These are phyloP conservation scores for Protosalanx chinensis DNA, from an alignment of 2,797 vertebrate species.

Conservation along the genomic window DNA sequence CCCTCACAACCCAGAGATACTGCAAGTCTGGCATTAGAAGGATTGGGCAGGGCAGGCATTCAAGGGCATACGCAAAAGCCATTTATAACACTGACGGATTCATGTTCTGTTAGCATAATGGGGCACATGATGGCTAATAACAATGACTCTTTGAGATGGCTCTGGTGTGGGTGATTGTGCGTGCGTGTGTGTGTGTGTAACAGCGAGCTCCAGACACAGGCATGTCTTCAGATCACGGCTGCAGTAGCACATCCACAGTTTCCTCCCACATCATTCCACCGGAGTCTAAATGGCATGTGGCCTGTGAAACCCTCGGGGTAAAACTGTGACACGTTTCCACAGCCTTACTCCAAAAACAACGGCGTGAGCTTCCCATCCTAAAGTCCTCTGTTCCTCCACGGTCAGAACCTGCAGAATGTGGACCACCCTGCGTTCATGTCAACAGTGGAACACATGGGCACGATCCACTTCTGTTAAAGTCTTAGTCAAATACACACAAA, in stretches of 20 bases:
- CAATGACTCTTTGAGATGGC: slow-evolving; percentile 18
- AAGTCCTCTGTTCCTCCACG: too few species aligned
- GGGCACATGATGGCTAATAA: not conserved
- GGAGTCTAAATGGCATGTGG: not conserved
- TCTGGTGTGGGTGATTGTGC: slow-evolving; percentile 11
- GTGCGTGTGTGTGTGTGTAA: slow-evolving; percentile 10
- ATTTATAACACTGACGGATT: slow-evolving; percentile 11
- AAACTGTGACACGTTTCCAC: slow-evolving; percentile 48
- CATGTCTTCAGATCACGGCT: slow-evolving; percentile 2
- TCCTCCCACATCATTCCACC: slow-evolving; percentile 15
- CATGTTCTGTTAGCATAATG: not conserved
- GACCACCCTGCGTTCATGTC: not conserved
- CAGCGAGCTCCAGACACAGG: slow-evolving; percentile 7
- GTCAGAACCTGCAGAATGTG: not conserved
- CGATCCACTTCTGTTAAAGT: not conserved
- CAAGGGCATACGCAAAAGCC: not conserved
- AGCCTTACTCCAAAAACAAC: not conserved
- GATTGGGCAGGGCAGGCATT: not conserved
- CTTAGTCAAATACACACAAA: not conserved
- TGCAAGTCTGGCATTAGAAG: slow-evolving; percentile 4
- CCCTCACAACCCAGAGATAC: slow-evolving; percentile 15
- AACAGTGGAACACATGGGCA: not conserved
- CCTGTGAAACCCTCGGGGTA: slow-evolving; percentile 14
- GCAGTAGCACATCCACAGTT: not conserved
- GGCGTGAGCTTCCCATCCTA: too few species aligned